phyloP scores from a whole-genome alignment of 2,888 invertebrate genomes.

The Chloromyia formosa region DNA sequence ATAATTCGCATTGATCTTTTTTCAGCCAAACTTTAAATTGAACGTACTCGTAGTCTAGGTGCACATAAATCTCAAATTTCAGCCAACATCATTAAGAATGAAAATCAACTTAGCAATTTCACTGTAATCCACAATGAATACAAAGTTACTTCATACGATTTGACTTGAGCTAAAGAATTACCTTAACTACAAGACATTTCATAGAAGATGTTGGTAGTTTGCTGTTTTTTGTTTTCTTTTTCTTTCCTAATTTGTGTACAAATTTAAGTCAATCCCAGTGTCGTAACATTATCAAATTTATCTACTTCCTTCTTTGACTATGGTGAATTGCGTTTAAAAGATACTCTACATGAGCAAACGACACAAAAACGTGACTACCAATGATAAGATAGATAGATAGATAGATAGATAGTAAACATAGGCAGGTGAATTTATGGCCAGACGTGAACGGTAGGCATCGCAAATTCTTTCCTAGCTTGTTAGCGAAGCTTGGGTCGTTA shows the following conservation, averaged over 20 bases:
- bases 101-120: background rate
- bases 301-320: background rate
- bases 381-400: constrained; percentile 26
- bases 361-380: constrained; percentile 32
- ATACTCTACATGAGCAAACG: background rate
- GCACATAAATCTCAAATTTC: too few relatives aligned
- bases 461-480: background rate
- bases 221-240: too few relatives aligned
- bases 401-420: background rate
- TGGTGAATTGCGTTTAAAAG: background rate
- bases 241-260: background rate
- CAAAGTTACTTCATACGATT: too few relatives aligned
- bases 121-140: background rate
- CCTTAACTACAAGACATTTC: background rate
- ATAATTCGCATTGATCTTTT: too few relatives aligned
- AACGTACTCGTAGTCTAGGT: too few relatives aligned
- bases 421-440: constrained; percentile 7
- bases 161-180: too few relatives aligned
- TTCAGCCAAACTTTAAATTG: too few relatives aligned
- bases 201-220: too few relatives aligned
- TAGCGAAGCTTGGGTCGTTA: constrained; percentile 9
- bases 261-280: background rate
- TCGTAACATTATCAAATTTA: too few relatives aligned
- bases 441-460: background rate
- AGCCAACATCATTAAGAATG: background rate